Base-by-base conservation (phyloP, 2,797 vertebrate species). In the Falco berigora region DNA sequence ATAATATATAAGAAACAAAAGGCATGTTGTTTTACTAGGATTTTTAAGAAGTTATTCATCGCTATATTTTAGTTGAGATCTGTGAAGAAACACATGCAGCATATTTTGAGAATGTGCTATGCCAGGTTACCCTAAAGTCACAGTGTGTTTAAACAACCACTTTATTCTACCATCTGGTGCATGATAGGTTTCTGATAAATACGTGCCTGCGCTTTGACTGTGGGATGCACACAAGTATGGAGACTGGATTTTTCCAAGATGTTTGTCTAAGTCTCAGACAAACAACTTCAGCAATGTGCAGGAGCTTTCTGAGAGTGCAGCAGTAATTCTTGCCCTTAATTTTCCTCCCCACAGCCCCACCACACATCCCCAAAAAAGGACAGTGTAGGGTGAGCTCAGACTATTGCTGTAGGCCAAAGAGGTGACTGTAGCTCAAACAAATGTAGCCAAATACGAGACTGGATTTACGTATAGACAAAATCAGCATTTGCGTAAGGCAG, bases 31-130 rank as follows among this genome's bases (percentile, higher is more conserved):
- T 66, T 62, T 91, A 81, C 79, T 79, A 88, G 78, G 64, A 94
- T 96, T 96, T 88, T 91, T 82, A 88, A 89, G 75, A 96, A 97
- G 79, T 93, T 94, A 88, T 94, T 96, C 93, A 68, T 80, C 92
- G 93, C 90, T 96, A 87, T 92, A 73, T 78, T 97, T 97, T 52
- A 92, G 83, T 92, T 91, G 83, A 90, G 89, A 97, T 96, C 91
- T 93, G 94, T 87, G 94, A 94, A 97, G 92, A 93, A 96, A 97
- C 91, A 96, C 91, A 95, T 88, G 93, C 52, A 2, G 78, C 89
- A 38, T 97, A 97, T 97, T 96, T 96, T 96, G 88, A 97, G 97
- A 97, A 97, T 86, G 94, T 96, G 97, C 79, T 96, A 94, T 96
- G 91, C 82, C 96, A 96, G 94, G 95, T 97, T 97, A 96, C 69